Evolutionary conservation across 2,888 invertebrate species (phyloP).

Genomic region (Chalcosyrphus nemorum): DNA sequence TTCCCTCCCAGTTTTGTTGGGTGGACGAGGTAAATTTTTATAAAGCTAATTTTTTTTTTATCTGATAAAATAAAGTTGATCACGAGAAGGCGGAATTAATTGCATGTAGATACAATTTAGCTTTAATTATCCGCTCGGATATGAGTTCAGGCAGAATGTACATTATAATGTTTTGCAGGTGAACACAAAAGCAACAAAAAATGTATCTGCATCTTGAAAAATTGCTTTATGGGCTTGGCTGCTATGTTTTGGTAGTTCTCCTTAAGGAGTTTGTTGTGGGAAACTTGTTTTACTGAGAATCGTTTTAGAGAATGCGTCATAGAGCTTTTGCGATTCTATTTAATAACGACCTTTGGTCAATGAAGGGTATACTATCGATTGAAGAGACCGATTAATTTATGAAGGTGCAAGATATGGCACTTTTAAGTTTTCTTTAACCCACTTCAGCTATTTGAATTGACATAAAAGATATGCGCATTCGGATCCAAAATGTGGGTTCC

Average conservation of each 20-base stretch:
- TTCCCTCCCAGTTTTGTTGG: conserved; percentile 34
- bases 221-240: background rate
- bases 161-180: background rate
- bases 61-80: conserved; percentile 41
- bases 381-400: too few species aligned
- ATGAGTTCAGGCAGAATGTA: background rate
- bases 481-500: too few species aligned
- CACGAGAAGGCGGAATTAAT: conserved; percentile 49
- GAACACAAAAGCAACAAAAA: too few species aligned
- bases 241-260: background rate
- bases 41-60: conserved; percentile 9
- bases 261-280: background rate
- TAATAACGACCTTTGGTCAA: too few species aligned
- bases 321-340: too few species aligned
- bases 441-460: too few species aligned
- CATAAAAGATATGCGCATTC: too few species aligned
- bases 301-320: background rate
- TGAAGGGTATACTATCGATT: too few species aligned
- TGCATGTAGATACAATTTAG: conserved; percentile 40
- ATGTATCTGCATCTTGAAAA: background rate
- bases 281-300: background rate
- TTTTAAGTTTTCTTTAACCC: too few species aligned
- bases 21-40: conserved; percentile 26
- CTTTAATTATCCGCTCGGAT: conserved; percentile 33
- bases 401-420: too few species aligned